phyloP scores from a whole-genome alignment of 92 coral and sea anemone species.

The Blastomussa wellsi region DNA sequence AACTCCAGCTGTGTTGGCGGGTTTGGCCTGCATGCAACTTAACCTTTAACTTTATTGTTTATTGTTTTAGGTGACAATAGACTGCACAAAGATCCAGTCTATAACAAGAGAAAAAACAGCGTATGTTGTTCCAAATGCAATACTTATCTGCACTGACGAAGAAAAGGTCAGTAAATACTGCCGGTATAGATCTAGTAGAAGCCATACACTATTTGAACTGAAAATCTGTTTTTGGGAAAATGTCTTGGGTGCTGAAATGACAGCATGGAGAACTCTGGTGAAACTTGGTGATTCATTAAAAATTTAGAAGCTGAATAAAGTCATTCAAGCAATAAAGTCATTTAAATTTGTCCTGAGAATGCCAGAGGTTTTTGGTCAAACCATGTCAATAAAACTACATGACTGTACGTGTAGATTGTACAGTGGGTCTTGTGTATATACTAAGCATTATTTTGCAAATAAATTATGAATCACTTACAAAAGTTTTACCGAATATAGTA shows the following conservation, averaged over 20 bases:
- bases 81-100: constrained; percentile 81
- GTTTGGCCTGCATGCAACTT: background rate
- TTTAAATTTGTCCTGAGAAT: too few species aligned
- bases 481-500: background rate
- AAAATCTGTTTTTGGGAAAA: background rate
- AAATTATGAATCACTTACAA: background rate
- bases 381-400: too few species aligned
- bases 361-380: too few species aligned
- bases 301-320: too few species aligned
- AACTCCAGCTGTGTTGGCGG: background rate
- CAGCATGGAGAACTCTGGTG: too few species aligned
- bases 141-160: constrained; percentile 83
- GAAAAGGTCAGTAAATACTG: constrained; percentile 71
- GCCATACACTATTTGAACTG: background rate
- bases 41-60: background rate
- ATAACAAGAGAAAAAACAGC: constrained; percentile 95
- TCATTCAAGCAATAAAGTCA: too few species aligned
- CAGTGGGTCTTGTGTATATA: too few species aligned
- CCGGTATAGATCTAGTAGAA: too few species aligned
- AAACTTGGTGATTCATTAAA: too few species aligned
- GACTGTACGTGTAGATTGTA: too few species aligned
- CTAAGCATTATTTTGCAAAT: too few species aligned
- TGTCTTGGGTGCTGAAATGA: background rate
- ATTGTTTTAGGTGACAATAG: constrained; percentile 80
- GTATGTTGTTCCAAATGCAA: constrained; percentile 95